Evolutionary conservation across 2,113 vertebrate genomes (phyloP).

Genomic region (Urocitellus parryii): DNA sequence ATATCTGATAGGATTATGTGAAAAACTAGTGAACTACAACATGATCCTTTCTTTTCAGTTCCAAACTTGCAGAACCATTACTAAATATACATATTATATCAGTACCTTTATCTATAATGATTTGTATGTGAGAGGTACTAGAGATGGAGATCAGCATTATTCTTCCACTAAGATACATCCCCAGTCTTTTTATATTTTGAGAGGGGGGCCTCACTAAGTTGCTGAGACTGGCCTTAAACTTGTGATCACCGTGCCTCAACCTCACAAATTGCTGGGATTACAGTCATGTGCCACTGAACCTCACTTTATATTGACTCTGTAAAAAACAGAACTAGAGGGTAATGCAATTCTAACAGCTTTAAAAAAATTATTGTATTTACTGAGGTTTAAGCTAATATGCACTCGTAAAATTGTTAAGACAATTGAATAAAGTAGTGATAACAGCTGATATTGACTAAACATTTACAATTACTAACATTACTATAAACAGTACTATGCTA

Average conservation of each 20-base stretch:
- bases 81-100: not conserved
- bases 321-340: not conserved
- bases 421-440: slow-evolving; percentile 22
- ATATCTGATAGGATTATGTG: not conserved
- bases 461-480: not conserved
- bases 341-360: not conserved
- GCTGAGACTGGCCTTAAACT: too few species aligned
- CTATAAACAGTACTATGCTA: not conserved
- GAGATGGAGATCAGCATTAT: too few species aligned
- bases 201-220: too few species aligned
- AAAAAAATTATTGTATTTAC: not conserved
- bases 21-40: not conserved
- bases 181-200: too few species aligned
- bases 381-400: slow-evolving; percentile 19
- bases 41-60: slow-evolving; percentile 7
- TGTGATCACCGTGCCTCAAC: too few species aligned
- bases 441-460: slow-evolving; percentile 22
- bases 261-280: too few species aligned
- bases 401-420: not conserved
- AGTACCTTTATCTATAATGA: not conserved
- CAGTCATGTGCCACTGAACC: too few species aligned
- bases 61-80: slow-evolving; percentile 13
- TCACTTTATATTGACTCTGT: not conserved
- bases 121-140: too few species aligned
- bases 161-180: too few species aligned